Evolutionary conservation across 2,797 vertebrate species (phyloP), one percentile per base, ranked within the genome.

Genomic region (Tarsius wallacei): DNA sequence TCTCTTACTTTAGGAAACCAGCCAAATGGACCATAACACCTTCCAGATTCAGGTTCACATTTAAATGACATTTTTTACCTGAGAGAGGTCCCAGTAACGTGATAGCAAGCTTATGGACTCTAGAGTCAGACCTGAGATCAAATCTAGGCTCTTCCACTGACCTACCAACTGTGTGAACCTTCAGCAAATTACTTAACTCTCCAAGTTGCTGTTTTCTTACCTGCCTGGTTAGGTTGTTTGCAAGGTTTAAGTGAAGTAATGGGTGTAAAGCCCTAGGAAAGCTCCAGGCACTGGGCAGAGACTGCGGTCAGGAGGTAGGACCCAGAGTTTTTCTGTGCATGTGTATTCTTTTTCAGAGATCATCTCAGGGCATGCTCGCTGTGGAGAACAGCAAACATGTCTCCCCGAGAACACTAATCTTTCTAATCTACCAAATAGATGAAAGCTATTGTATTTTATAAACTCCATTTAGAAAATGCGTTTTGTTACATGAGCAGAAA

Each of bases 1-100:
- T 61, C n/a, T 42, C 73, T 90, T 1, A 9, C 31, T 87, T 49
- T 73, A 94, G 85, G 77, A 83, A 88, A 91, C 74, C 0, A 96
- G 42, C 51, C 77, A 82, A 92, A 73, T 63, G 89, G 63, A 76
- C 85, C 71, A 53, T 81, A 77, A 51, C 6, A 57, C 49, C 10
- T 12, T 26, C 59, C 74, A 78, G 61, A 90, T 87, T 94, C 73
- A 90, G 77, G 90, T 95, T 70, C 63, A 71, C 86, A 19, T 81
- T 57, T 59, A 81, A 83, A 26, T 24, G 22, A 86, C 36, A 95
- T 91, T 82, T 91, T 51, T 51, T 71, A 61, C 31, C 51, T 36
- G 57, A 63, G 53, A 63, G 70, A 33, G 11, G 24, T 11, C 11
- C 36, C 59, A 49, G 22, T 36, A 71, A 80, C 42, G 22, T n/a